Conservation (phyloP, 2,888 invertebrate genomes). For the Apamea crenata region DNA sequence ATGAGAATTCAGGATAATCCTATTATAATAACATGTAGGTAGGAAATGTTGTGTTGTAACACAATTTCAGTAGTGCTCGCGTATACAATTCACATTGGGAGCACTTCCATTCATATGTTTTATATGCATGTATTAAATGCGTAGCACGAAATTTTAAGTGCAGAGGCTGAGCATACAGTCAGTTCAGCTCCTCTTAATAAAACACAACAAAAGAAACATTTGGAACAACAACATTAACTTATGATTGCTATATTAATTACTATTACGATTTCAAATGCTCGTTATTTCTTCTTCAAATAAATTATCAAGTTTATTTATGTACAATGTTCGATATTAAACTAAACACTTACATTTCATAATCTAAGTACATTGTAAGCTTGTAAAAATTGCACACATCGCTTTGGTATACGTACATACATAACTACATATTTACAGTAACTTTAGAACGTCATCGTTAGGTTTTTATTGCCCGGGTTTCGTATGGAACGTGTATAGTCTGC, state of each 20-base stretch:
- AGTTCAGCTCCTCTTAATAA: constrained; percentile 27
- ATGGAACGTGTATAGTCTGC: constrained; percentile 68
- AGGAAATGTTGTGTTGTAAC: constrained; percentile 10
- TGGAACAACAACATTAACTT: constrained; percentile 58
- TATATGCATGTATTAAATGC: constrained; percentile 61
- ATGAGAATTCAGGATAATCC: constrained; percentile 34
- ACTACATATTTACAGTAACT: constrained; percentile 88
- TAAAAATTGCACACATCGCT: constrained; percentile 90
- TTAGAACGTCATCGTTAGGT: constrained; percentile 81
- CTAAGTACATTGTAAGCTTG: constrained; percentile 87
- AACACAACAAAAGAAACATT: constrained; percentile 55
- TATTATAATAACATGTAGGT: constrained; percentile 29
- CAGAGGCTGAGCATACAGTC: constrained; percentile 12
- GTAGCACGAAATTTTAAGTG: constrained; percentile 20
- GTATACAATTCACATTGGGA: constrained; percentile 16
- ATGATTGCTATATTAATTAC: constrained; percentile 52
- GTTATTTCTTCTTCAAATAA: constrained; percentile 67
- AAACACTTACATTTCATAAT: constrained; percentile 79
- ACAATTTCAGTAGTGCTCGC: constrained; percentile 17
- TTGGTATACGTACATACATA: constrained; percentile 90
- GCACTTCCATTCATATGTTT: constrained; percentile 47
- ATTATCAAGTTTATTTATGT: constrained; percentile 74
- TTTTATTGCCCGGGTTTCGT: constrained; percentile 85
- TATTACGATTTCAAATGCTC: constrained; percentile 62
- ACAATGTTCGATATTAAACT: constrained; percentile 76